phyloP scores from a whole-genome alignment of 2,888 invertebrate genomes.

The Nephrotoma flavescens region DNA sequence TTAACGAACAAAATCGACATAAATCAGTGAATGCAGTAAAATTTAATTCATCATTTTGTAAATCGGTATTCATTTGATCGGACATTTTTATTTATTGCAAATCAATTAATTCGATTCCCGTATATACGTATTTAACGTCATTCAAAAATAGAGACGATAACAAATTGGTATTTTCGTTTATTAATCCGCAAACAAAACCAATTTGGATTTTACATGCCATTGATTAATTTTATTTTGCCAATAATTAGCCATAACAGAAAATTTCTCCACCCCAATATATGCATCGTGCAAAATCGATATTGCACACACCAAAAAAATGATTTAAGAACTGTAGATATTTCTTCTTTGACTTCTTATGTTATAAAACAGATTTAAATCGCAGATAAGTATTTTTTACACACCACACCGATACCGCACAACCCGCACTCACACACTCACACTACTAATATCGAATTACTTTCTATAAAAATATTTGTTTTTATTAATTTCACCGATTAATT shows the following conservation, averaged over 20 bases:
- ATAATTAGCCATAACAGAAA: background rate
- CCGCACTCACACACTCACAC: background rate
- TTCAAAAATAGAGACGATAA: background rate
- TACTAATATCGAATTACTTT: background rate
- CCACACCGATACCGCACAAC: background rate
- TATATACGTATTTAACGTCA: no score
- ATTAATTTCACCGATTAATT: background rate
- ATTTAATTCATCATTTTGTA: slow-evolving; percentile 39
- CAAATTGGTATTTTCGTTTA: background rate
- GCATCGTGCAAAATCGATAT: background rate
- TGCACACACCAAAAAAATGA: background rate
- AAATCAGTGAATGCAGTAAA: slow-evolving; percentile 52
- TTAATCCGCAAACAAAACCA: background rate
- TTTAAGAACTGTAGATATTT: background rate
- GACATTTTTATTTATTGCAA: slow-evolving; percentile 11
- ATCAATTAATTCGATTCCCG: background rate
- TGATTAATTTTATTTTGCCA: background rate
- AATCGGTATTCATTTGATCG: slow-evolving; percentile 23
- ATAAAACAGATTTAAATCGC: background rate
- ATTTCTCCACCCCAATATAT: background rate
- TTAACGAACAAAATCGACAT: slow-evolving; percentile 53
- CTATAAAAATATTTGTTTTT: background rate
- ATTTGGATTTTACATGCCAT: background rate
- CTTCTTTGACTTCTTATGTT: background rate
- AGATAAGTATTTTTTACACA: background rate